These are phyloP conservation scores for Parauchenoglanis punctatus DNA, from an alignment of 2,797 vertebrate species.

Conservation along the genomic window DNA sequence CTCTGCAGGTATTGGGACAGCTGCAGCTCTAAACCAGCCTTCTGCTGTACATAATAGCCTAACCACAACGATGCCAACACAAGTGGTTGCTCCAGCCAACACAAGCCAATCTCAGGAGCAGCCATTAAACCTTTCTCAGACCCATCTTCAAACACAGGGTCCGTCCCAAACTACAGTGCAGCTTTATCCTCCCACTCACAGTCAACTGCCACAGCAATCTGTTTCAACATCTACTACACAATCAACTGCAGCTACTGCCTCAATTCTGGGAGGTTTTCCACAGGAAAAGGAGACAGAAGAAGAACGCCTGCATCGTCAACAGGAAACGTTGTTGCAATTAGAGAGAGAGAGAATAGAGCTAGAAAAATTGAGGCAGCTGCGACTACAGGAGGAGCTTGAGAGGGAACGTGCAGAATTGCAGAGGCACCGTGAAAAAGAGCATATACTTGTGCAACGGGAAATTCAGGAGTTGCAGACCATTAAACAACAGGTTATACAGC, in stretches of 20 bases:
- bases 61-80: constrained; percentile 52
- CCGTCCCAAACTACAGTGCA: constrained; percentile 44
- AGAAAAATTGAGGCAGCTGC: constrained; percentile 91
- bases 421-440: constrained; percentile 93
- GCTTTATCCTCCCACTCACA: constrained; percentile 57
- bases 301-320: constrained; percentile 89
- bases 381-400: constrained; percentile 95
- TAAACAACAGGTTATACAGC: constrained; percentile 97
- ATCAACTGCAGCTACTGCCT: neutral
- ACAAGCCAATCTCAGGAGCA: constrained; percentile 68
- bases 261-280: constrained; percentile 16
- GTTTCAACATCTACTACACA: constrained; percentile 42
- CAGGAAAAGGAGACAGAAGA: constrained; percentile 88
- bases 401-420: constrained; percentile 90
- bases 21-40: constrained; percentile 40
- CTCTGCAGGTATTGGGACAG: constrained; percentile 53
- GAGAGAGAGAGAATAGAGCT: constrained; percentile 94
- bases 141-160: constrained; percentile 70
- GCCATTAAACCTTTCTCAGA: constrained; percentile 78
- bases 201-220: constrained; percentile 61
- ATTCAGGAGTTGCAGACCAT: constrained; percentile 96
- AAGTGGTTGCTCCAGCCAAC: constrained; percentile 56
- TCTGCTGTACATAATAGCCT: constrained; percentile 42
- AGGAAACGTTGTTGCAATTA: constrained; percentile 92
- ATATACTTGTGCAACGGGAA: constrained; percentile 94